Conservation (phyloP, 2,113 vertebrate genomes). For the Salvator merianae region DNA sequence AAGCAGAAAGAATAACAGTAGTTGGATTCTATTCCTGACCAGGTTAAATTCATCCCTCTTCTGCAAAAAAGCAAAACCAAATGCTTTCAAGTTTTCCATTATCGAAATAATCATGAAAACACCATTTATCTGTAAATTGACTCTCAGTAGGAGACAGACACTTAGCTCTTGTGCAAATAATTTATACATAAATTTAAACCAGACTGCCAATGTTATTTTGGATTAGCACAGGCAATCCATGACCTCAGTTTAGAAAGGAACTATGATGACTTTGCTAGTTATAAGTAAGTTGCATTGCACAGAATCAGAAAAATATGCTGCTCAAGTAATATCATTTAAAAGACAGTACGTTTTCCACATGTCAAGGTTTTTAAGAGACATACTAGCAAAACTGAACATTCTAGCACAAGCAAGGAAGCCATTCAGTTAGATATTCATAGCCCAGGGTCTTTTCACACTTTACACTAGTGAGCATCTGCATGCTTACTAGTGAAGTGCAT, state of each 20-base stretch:
- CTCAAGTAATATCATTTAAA: neutral
- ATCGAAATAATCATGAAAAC: slow-evolving; percentile 52
- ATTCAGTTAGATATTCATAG: neutral
- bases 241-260: neutral
- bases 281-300: neutral
- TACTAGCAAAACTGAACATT: too few species aligned
- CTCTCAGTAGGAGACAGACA: slow-evolving; percentile 48
- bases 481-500: too few species aligned
- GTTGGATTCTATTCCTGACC: slow-evolving; percentile 31
- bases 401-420: neutral
- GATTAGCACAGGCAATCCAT: neutral
- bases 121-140: slow-evolving; percentile 56
- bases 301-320: neutral
- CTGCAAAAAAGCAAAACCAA: slow-evolving; percentile 48
- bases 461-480: too few species aligned
- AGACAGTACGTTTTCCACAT: neutral
- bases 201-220: slow-evolving; percentile 1
- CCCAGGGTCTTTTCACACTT: neutral
- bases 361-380: neutral
- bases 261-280: neutral
- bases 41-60: slow-evolving; percentile 36
- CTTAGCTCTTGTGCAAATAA: slow-evolving; percentile 35
- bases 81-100: slow-evolving; percentile 50
- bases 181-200: neutral
- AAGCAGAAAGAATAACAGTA: neutral